Percentiles rank a stretch among this genome's conserved stretches.
These are phyloP conservation scores for Hydrotaea cyrtoneurina DNA, from an alignment of 2,888 invertebrate genomes.

Conservation along the genomic window DNA sequence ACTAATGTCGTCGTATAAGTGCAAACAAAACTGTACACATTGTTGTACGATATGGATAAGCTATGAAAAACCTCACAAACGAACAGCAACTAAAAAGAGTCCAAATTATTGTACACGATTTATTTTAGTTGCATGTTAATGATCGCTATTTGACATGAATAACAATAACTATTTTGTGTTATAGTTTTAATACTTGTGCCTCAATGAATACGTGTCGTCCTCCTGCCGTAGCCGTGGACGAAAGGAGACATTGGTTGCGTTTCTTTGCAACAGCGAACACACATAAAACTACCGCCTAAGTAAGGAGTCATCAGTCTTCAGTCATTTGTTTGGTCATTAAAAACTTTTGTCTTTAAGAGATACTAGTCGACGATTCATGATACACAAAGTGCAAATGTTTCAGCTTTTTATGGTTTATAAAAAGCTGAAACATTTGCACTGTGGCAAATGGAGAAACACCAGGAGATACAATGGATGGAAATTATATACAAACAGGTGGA, in stretches of 20 bases:
- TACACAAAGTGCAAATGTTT: background rate
- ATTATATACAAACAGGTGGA: too few relatives aligned
- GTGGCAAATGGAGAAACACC: background rate
- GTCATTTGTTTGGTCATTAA: background rate
- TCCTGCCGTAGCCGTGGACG: background rate
- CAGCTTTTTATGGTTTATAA: too few relatives aligned
- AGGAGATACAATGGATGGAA: too few relatives aligned
- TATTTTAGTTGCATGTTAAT: background rate
- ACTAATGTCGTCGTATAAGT: too few relatives aligned
- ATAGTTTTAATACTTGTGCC: background rate
- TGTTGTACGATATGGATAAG: background rate
- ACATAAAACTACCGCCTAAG: too few relatives aligned
- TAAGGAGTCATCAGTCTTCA: too few relatives aligned
- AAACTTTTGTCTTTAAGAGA: constrained; percentile 1
- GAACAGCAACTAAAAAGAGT: background rate
- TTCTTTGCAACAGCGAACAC: background rate
- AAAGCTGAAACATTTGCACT: constrained; percentile 14
- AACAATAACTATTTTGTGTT: background rate
- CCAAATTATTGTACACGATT: background rate
- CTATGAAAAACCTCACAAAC: background rate
- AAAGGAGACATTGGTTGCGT: background rate
- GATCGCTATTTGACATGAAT: background rate
- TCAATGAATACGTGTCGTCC: background rate
- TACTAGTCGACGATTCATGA: background rate
- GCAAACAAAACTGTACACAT: background rate